Evolutionary conservation across 2,888 invertebrate genomes (phyloP).

Genomic region (Xestia sexstrigata): DNA sequence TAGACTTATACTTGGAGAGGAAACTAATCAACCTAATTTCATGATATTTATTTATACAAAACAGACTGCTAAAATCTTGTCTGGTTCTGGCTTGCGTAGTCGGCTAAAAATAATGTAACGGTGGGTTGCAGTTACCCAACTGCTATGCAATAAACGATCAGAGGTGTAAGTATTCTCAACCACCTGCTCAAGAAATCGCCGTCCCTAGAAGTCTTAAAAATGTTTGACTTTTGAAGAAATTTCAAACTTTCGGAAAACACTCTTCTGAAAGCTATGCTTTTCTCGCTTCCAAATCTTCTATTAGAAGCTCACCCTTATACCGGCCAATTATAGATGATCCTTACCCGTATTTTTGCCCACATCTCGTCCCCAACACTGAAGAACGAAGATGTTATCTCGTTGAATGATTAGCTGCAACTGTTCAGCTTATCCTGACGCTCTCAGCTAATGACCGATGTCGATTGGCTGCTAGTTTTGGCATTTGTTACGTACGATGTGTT

Average conservation of each 20-base stretch:
- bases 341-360: slow-evolving; percentile 34
- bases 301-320: not conserved
- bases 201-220: not conserved
- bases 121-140: not conserved
- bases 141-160: not conserved
- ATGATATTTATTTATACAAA: not conserved
- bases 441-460: slow-evolving; percentile 42
- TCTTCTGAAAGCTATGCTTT: not conserved
- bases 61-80: not conserved
- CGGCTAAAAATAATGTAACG: not conserved
- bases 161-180: not conserved
- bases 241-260: not conserved
- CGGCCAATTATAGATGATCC: not conserved
- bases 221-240: not conserved
- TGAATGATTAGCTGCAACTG: slow-evolving; percentile 68
- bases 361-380: slow-evolving; percentile 20
- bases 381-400: slow-evolving; percentile 66
- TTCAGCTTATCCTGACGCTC: slow-evolving; percentile 47
- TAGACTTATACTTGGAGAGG: not conserved
- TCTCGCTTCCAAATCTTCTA: not conserved
- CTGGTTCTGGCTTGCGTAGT: not conserved
- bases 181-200: not conserved
- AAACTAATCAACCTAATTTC: not conserved
- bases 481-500: slow-evolving; percentile 16
- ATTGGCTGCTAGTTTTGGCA: slow-evolving; percentile 23